phyloP scores from a whole-genome alignment of 2,888 invertebrate species.

The Cryptus armator region DNA sequence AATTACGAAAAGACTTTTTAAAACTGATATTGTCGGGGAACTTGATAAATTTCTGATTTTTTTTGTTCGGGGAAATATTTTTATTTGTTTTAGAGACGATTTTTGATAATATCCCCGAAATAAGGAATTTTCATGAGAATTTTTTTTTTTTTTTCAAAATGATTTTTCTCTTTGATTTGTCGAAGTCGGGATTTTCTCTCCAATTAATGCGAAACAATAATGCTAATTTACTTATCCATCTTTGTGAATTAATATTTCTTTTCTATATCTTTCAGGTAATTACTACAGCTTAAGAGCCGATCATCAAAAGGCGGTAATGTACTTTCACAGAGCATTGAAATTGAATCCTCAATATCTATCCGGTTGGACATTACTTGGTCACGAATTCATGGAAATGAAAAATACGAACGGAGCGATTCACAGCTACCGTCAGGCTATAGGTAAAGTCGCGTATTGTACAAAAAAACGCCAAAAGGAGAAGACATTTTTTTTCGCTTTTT shows the following conservation, averaged over 20 bases:
- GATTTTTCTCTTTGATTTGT: no score
- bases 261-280: slow-evolving; percentile 89
- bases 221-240: no score
- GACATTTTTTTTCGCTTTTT: background rate
- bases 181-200: no score
- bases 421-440: slow-evolving; percentile 98
- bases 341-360: slow-evolving; percentile 97
- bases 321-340: slow-evolving; percentile 97
- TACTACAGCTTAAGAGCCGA: slow-evolving; percentile 98
- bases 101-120: background rate
- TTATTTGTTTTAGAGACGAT: background rate
- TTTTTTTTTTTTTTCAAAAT: no score
- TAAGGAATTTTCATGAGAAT: no score
- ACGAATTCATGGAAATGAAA: slow-evolving; percentile 99
- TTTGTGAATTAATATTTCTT: no score
- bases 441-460: slow-evolving; percentile 85
- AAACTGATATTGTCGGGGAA: background rate
- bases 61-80: background rate
- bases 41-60: background rate
- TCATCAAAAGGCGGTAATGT: slow-evolving; percentile 98
- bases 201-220: no score
- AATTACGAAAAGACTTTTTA: background rate
- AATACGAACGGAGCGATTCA: slow-evolving; percentile 99
- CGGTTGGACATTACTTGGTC: slow-evolving; percentile 99
- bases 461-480: no score